Percentiles rank a stretch among this genome's conserved stretches.
phyloP scores from a whole-genome alignment of 2,113 vertebrate species.

The Mesocricetus auratus region DNA sequence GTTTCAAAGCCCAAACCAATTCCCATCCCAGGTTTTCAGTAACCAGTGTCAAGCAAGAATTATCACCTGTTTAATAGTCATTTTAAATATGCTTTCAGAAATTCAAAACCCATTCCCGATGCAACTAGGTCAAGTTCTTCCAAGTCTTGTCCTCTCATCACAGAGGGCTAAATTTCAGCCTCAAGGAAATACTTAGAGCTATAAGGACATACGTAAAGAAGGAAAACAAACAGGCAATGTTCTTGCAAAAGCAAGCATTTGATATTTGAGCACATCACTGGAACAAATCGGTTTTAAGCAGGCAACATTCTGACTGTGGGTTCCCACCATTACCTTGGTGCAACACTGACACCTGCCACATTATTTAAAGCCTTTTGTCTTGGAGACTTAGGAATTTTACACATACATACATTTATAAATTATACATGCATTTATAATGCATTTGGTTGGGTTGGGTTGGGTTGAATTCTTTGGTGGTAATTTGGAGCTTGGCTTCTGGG shows the following conservation, averaged over 20 bases:
- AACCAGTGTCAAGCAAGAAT: conserved; percentile 55
- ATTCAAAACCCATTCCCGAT: conserved; percentile 49
- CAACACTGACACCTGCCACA: not conserved
- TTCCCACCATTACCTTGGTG: conserved; percentile 48
- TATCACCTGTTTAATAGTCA: conserved; percentile 37
- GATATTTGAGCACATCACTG: conserved; percentile 44
- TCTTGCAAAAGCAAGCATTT: conserved; percentile 43
- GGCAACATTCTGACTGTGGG: conserved; percentile 25
- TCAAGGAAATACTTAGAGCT: not conserved
- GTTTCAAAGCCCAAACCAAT: conserved; percentile 41
- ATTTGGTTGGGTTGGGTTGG: conserved; percentile 36
- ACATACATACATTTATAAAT: not conserved
- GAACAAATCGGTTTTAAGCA: conserved; percentile 71
- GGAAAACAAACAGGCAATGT: not conserved
- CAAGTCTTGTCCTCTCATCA: not conserved
- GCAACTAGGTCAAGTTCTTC: conserved; percentile 56
- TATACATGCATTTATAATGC: not conserved
- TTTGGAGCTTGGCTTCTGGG: conserved; percentile 62
- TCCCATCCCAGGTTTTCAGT: conserved; percentile 9
- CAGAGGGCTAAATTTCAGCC: conserved; percentile 40
- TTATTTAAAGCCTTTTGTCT: conserved; percentile 60
- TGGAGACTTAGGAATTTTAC: conserved; percentile 43
- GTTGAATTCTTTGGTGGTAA: conserved; percentile 47
- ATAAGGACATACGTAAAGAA: conserved; percentile 11
- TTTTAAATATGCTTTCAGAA: conserved; percentile 52